Percentiles rank a stretch among this genome's conserved stretches.
Evolutionary conservation across 2,113 vertebrate genomes (phyloP).

Genomic region (Ceyx cyanopectus): DNA sequence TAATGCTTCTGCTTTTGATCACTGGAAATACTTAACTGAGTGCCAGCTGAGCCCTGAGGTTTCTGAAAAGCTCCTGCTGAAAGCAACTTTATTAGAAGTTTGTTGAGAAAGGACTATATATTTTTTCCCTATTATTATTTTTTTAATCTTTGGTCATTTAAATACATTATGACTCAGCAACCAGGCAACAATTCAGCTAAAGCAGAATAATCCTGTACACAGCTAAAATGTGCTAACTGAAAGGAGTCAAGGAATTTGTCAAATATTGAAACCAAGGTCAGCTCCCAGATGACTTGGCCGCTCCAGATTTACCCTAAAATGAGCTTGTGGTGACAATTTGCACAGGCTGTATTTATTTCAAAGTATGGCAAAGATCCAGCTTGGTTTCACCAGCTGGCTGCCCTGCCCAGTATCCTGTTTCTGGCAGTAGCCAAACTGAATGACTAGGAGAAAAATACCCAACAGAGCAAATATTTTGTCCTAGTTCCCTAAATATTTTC

Average conservation of each 20-base stretch:
- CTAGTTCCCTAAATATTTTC: not conserved
- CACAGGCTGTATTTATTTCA: not conserved
- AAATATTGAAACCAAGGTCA: not conserved
- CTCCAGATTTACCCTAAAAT: not conserved
- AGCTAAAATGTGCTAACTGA: not conserved
- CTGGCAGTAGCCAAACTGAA: not conserved
- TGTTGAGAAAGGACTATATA: not conserved
- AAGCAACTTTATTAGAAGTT: not conserved
- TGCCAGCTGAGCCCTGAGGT: not conserved
- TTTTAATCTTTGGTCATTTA: not conserved
- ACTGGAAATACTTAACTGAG: not conserved
- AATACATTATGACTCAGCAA: not conserved
- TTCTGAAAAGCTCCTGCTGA: not conserved
- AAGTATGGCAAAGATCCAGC: not conserved
- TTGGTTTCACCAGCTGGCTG: not conserved
- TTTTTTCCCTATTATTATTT: too few species aligned
- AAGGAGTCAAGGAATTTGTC: not conserved
- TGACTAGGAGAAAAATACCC: not conserved
- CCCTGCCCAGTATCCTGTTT: not conserved
- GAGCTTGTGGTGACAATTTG: not conserved
- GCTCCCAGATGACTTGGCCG: not conserved
- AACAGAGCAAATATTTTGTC: not conserved
- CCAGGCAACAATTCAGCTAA: not conserved
- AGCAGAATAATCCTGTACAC: not conserved
- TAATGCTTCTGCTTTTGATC: not conserved